Evolutionary conservation across 2,797 vertebrate species (phyloP).

Genomic region (Prionace glauca): DNA sequence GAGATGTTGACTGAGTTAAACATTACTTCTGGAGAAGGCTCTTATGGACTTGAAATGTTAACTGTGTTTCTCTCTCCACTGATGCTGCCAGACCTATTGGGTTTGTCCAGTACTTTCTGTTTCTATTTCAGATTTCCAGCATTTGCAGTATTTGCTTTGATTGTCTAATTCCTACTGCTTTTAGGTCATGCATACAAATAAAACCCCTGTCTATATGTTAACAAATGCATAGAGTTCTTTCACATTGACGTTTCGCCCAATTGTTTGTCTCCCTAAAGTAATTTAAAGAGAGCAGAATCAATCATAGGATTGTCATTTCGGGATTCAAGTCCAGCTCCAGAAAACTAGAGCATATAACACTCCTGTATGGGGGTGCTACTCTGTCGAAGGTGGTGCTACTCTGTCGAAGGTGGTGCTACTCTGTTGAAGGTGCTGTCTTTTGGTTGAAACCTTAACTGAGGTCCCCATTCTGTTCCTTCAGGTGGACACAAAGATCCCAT

Average conservation of each 20-base stretch:
- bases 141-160: too few species aligned
- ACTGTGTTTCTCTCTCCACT: too few species aligned
- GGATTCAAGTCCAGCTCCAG: not conserved
- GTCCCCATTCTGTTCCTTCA: not conserved
- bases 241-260: not conserved
- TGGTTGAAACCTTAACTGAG: not conserved
- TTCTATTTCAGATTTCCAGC: too few species aligned
- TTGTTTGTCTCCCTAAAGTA: not conserved
- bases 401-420: not conserved
- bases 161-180: not conserved
- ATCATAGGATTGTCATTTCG: too few species aligned
- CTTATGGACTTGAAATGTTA: too few species aligned
- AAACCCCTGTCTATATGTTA: not conserved
- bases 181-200: not conserved
- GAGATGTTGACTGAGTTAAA: too few species aligned
- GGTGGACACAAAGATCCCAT: not conserved
- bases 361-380: not conserved
- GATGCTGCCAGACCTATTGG: too few species aligned
- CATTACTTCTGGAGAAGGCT: too few species aligned
- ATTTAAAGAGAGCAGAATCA: not conserved
- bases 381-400: not conserved
- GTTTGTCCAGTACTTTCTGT: too few species aligned
- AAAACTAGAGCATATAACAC: not conserved
- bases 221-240: not conserved
- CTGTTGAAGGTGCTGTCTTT: not conserved